Percentiles rank a stretch among this genome's conserved stretches.
phyloP scores from a whole-genome alignment of 2,113 vertebrate genomes.

The Sebastes schlegelii region DNA sequence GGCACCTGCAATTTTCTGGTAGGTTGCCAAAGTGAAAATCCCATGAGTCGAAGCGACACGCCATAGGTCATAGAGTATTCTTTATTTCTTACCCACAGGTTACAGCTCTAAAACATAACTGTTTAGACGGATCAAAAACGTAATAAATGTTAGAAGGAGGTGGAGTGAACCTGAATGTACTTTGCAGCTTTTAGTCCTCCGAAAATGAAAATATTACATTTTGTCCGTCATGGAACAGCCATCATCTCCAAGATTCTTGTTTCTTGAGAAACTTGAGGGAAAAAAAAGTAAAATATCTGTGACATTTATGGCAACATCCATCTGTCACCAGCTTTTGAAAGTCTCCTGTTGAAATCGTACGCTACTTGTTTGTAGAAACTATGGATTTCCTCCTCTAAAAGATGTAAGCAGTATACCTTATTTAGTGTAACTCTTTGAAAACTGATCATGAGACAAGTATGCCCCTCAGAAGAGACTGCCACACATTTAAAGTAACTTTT shows the following conservation, averaged over 20 bases:
- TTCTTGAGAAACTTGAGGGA: neutral
- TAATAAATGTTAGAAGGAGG: neutral
- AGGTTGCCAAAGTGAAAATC: slow-evolving; percentile 26
- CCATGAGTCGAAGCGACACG: neutral
- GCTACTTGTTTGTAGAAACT: neutral
- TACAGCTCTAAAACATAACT: neutral
- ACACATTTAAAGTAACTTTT: slow-evolving; percentile 3
- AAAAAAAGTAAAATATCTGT: neutral
- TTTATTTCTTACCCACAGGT: slow-evolving; percentile 12
- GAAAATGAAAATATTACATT: neutral
- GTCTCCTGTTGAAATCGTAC: neutral
- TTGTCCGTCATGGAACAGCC: neutral
- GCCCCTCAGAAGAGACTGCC: slow-evolving; percentile 11
- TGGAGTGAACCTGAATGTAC: slow-evolving; percentile 28
- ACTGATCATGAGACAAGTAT: slow-evolving; percentile 3
- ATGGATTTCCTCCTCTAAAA: neutral
- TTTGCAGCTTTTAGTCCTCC: slow-evolving; percentile 24
- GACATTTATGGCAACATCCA: slow-evolving; percentile 2
- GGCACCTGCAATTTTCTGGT: slow-evolving; percentile 21
- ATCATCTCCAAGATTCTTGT: neutral
- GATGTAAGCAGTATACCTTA: neutral
- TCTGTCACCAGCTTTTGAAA: slow-evolving; percentile 11
- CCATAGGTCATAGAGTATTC: neutral
- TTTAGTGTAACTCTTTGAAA: slow-evolving; percentile 30
- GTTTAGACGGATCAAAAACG: neutral